Evolutionary conservation across 37 sponge, comb jelly and placozoan species (phyloP).

Genomic region (Oopsacas minuta): DNA sequence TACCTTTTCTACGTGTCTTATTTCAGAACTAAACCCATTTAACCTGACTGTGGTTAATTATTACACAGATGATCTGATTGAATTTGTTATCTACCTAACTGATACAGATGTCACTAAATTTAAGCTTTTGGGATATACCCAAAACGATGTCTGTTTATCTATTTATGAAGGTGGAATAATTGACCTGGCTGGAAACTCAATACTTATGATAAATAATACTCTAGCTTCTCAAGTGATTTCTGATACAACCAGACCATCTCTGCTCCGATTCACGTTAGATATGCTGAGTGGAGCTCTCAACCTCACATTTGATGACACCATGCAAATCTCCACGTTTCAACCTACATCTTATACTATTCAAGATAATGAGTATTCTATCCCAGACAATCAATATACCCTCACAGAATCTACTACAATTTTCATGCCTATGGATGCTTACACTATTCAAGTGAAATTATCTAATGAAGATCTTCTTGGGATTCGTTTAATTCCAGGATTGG

Average conservation of each 20-base stretch:
- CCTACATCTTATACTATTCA: constrained; percentile 67
- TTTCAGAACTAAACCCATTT: background rate
- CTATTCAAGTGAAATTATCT: constrained; percentile 46
- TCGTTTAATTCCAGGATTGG: constrained; percentile 40
- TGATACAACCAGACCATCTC: constrained; percentile 52
- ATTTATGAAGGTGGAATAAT: background rate
- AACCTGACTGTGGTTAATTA: background rate
- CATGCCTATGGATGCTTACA: constrained; percentile 37
- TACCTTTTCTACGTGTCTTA: background rate
- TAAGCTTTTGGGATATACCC: background rate
- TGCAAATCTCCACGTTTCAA: constrained; percentile 39
- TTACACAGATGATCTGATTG: background rate
- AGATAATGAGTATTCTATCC: background rate
- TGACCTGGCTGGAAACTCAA: constrained; percentile 22
- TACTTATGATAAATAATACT: background rate
- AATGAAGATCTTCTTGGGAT: constrained; percentile 50
- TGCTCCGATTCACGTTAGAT: constrained; percentile 47
- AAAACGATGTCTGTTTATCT: background rate
- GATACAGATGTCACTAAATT: constrained; percentile 9
- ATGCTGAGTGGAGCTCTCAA: constrained; percentile 51
- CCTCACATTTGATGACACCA: constrained; percentile 74
- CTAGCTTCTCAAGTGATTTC: constrained; percentile 37
- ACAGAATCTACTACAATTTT: background rate
- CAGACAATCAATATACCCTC: background rate
- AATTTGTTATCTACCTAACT: background rate